Evolutionary conservation across 2,113 vertebrate species (phyloP), one percentile per base, ranked within the genome.

Genomic region (Podocnemis expansa): DNA sequence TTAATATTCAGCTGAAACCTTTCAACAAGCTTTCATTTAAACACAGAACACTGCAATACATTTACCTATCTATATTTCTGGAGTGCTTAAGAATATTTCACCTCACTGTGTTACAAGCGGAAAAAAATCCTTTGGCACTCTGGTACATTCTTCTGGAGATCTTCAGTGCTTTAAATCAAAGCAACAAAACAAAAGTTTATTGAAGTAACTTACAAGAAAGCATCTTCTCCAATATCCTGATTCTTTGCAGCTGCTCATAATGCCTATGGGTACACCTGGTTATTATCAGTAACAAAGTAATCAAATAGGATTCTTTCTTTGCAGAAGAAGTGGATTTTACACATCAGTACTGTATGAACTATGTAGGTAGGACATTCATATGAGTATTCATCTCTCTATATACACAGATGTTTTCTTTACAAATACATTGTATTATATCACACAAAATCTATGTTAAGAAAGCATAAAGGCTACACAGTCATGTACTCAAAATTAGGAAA

Each of bases 91-190:
- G 96, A 96, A 96, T 96, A 95, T 97, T 97, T 97, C 94, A 95
- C 95, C 97, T 17, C 96, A 96, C 97, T 97, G 96, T 97, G 96
- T 94, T 97, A 92, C 90, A 97, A 97, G 97, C 93, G 92, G 94
- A 97, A 97, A 97, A 96, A 91, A 96, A 95, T 95, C 90, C 94
- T 95, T 96, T 24, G 78, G 93, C 56, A 51, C 93, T 96, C 93
- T 52, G 82, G 93, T 92, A 96, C 90, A 96, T 95, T 97, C 93
- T 94, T 94, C 90, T 79, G 47, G 87, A 95, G 84, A 94, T 94
- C 97, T 97, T 96, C 93, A 93, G 87, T 89, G 92, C 96, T 97
- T 97, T 97, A 96, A 97, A 97, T 97, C 95, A 98, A 95, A 96
- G 95, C 81, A 93, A 91, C 93, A 95, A 97, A 98, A 96, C 97